Conservation (phyloP, 2,113 vertebrate species). For the Cinclus mexicanus region DNA sequence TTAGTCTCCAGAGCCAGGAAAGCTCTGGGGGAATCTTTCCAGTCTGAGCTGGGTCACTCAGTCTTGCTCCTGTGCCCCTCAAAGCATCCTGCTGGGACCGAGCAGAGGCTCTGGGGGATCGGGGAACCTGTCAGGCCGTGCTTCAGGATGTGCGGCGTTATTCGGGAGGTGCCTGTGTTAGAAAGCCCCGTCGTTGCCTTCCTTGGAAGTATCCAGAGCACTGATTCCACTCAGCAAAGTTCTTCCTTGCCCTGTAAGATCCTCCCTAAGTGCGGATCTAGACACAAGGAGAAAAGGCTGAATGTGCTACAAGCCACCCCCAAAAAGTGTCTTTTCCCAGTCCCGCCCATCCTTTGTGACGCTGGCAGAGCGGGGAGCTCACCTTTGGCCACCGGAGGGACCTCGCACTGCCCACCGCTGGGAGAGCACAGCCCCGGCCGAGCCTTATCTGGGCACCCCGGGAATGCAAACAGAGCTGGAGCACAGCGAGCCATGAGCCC, state of each 20-base stretch:
- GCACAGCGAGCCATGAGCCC: background rate
- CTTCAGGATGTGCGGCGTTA: background rate
- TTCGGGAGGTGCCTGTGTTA: background rate
- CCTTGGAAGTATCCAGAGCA: background rate
- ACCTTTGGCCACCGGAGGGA: fast-evolving
- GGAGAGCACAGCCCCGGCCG: background rate
- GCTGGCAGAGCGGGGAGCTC: background rate
- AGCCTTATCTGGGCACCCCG: conserved; percentile 26
- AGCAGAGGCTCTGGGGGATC: background rate
- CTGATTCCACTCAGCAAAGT: fast-evolving
- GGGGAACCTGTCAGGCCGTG: too few species aligned
- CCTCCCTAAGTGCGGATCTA: fast-evolving
- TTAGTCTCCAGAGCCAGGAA: background rate
- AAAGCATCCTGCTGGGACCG: background rate
- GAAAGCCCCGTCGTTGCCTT: background rate
- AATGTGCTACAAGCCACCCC: background rate
- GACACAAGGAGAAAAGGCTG: background rate
- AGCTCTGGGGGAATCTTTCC: background rate
- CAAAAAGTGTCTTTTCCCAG: background rate
- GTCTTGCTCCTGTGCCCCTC: background rate
- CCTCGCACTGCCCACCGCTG: fast-evolving
- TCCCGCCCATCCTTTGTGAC: background rate
- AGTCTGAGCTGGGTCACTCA: background rate
- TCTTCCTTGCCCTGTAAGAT: background rate
- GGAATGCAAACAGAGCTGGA: background rate